Conservation (phyloP, 2,113 vertebrate genomes). For the Poicephalus gulielmi region DNA sequence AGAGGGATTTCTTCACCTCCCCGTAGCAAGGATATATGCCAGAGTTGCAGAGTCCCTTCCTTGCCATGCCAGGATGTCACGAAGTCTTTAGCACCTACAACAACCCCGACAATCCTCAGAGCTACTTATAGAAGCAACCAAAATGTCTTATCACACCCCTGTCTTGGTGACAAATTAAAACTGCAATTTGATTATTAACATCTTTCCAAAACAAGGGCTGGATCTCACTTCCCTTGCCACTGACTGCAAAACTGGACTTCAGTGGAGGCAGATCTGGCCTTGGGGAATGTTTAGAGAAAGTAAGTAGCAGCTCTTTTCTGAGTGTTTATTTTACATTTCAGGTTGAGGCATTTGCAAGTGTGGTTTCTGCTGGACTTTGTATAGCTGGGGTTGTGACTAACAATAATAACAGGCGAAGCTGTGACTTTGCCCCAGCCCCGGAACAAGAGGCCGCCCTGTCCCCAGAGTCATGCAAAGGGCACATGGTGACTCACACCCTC, state of each 20-base stretch:
- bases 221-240: not conserved
- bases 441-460: conserved; percentile 45
- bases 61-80: not conserved
- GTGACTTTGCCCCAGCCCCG: conserved; percentile 38
- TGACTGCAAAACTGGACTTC: conserved; percentile 24
- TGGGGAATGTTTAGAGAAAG: not conserved
- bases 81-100: conserved; percentile 43
- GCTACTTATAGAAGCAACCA: conserved; percentile 22
- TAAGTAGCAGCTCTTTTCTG: conserved; percentile 38
- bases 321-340: conserved; percentile 55
- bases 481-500: conserved; percentile 15
- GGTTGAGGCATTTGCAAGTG: conserved; percentile 31
- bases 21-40: not conserved
- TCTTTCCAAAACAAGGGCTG: conserved; percentile 22
- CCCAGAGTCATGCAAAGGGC: conserved; percentile 41
- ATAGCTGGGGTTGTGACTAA: conserved; percentile 24
- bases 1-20: conserved; percentile 51
- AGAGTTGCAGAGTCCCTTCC: conserved; percentile 4
- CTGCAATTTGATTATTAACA: conserved; percentile 20
- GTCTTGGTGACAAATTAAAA: conserved; percentile 56
- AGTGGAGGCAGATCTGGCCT: conserved; percentile 2
- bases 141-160: conserved; percentile 25
- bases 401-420: not conserved
- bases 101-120: conserved; percentile 9
- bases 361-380: conserved; percentile 46